Base-by-base conservation (phyloP, 92 coral and sea anemone genomes). In the Zoanthus sociatus region DNA sequence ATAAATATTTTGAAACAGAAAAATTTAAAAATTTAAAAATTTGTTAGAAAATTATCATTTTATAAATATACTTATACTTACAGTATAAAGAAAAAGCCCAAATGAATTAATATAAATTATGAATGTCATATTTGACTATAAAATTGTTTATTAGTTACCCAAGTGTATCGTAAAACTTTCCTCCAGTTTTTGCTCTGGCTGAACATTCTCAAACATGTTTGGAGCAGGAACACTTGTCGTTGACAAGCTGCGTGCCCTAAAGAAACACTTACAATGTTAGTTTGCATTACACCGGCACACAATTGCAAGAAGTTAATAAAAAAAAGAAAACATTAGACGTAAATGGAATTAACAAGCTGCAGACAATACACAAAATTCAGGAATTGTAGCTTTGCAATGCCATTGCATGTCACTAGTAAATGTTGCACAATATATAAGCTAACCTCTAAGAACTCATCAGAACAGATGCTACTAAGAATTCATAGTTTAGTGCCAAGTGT, bases 121-220 rank as follows among this genome's bases (percentile, higher is more conserved):
- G 60, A 50, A 14, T 45, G 5, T 31, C 16, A 51, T n/a, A 45
- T 54, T 51, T 26, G 44, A 71, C 26, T 26, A 7, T 71, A 46
- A 44, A 71, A 20, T 7, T 26, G 13, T 9, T 18, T 55, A 13
- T 9, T 73, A 58, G 78, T 70, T 82, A 97, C 99, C 99, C 73
- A 97, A 84, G 72, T 95, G 99, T 71, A 97, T 93, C 32, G 99
- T 97, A 69, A 97, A 97, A 63, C 99, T 97, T 77, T 97, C 99
- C 83, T 97, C 99, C 72, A 95, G 84, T 47, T 89, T 89, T 20
- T 87, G 82, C 33, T 96, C 95, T 20, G 92, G 98, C 32, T 93
- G 92, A 20, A 88, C 31, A 69, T 50, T 76, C 12, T 89, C 78
- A 85, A 92, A 93, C 70, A 93, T 95, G 77, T 97, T 93, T 4